Evolutionary conservation across 1,140 invertebrate genomes (phyloP).

Genomic region (Drosophila funebris): DNA sequence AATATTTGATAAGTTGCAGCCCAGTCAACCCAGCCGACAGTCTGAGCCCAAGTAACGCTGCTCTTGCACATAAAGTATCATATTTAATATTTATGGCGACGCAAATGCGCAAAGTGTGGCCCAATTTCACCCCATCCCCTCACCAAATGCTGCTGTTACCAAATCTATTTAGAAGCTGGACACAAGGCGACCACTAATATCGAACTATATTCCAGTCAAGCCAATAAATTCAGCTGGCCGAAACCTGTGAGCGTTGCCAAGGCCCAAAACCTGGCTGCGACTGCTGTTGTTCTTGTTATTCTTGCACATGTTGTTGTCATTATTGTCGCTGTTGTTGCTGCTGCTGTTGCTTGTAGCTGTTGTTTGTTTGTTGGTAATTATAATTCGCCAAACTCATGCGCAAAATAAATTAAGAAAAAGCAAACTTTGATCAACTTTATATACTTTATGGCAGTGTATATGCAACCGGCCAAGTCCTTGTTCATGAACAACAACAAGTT

Average conservation of each 20-base stretch:
- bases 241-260: constrained; percentile 38
- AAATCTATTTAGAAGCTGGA: constrained; percentile 51
- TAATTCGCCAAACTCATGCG: constrained; percentile 69
- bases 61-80: constrained; percentile 71
- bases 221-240: constrained; percentile 70
- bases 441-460: not conserved
- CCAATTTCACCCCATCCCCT: not conserved
- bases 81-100: constrained; percentile 81
- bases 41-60: constrained; percentile 14
- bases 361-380: constrained; percentile 65
- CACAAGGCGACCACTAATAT: constrained; percentile 64
- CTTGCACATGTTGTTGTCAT: no score
- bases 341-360: constrained; percentile 24
- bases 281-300: constrained; percentile 18
- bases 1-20: constrained; percentile 79
- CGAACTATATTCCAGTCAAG: constrained; percentile 58
- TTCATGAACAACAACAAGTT: constrained; percentile 29
- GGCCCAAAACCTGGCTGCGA: constrained; percentile 2
- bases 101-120: constrained; percentile 47
- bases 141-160: constrained; percentile 18
- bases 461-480: constrained; percentile 31
- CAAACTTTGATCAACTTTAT: constrained; percentile 57
- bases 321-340: constrained; percentile 24
- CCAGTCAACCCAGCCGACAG: constrained; percentile 13
- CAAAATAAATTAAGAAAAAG: constrained; percentile 83